Evolutionary conservation across 2,113 vertebrate species (phyloP), one percentile per base, ranked within the genome.

Genomic region (Elaphurus davidianus): DNA sequence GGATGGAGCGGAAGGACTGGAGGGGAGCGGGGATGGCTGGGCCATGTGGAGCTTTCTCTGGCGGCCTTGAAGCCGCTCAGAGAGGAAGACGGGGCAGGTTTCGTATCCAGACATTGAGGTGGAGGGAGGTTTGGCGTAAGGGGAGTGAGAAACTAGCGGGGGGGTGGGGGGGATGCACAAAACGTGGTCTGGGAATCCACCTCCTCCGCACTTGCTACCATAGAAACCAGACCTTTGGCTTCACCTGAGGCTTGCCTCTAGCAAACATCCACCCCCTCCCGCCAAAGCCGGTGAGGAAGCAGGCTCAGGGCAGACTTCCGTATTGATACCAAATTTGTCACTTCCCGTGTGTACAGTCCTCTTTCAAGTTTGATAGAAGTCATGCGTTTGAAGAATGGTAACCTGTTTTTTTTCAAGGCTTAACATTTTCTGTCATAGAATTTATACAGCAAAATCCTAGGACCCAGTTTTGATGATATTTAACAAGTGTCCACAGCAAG

Each of bases 1-100:
- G 21, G 67, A 14, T 23, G 43, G 30, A 47, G n/a, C 28, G 16
- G 27, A 13, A n/a, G 25, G 59, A 17, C 76, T 10, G 0, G 21
- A 14, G 3, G 45, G 33, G 90, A 62, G 45, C 13, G 55, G 6
- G 33, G 17, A 28, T 36, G 30, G 36, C 93, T 50, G 12, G 0
- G 3, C 13, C 30, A 0, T 0, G 17, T 1, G 21, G 90, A 9
- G 7, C 27, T 47, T 79, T 12, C 9, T 40, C 9, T 17, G 5
- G 45, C 1, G 2, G 2, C 62, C 40, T 47, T 79, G 23, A 4
- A 78, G 21, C 16, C 7, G 9, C 74, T 76, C 19, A 27, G 9
- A 55, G 76, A 83, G 89, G 47, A 40, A 76, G 54, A 50, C 13
- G 5, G 25, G 64, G 55, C 47, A 7, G 64, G 21, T 59, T 57